Percentiles rank a stretch among this genome's conserved stretches.
phyloP scores from a whole-genome alignment of 1,140 invertebrate genomes.

The Hycleus cichorii region DNA sequence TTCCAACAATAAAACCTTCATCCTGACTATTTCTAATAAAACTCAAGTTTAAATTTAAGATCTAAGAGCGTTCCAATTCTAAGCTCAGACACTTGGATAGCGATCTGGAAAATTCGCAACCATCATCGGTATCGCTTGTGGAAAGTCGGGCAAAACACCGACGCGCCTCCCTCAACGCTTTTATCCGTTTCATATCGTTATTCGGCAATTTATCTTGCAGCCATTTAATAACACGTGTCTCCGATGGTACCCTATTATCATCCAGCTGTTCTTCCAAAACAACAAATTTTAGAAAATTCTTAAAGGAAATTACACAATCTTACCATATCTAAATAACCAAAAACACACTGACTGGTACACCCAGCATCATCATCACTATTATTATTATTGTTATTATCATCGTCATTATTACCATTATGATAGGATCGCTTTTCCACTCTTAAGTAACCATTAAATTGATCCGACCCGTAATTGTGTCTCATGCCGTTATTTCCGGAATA shows the following conservation, averaged over 20 bases:
- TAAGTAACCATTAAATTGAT: not conserved
- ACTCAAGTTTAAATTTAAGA: no score
- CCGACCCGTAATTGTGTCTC: not conserved
- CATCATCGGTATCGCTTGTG: conserved; percentile 30
- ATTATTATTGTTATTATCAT: not conserved
- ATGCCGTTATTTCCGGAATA: not conserved
- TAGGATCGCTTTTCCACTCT: conserved; percentile 10
- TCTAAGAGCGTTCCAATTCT: conserved; percentile 20
- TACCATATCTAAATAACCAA: conserved; percentile 32
- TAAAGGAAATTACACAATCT: conserved; percentile 7
- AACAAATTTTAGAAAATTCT: conserved; percentile 7
- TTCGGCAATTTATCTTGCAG: conserved; percentile 29
- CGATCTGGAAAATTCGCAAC: conserved; percentile 31
- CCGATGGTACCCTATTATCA: conserved; percentile 31
- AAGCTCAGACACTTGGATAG: conserved; percentile 31
- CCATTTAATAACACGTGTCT: conserved; percentile 33
- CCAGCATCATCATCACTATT: conserved; percentile 17
- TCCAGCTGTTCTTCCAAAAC: conserved; percentile 22
- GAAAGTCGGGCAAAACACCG: conserved; percentile 32
- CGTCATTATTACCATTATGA: not conserved
- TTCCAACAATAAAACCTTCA: no score
- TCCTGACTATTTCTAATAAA: no score
- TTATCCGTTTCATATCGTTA: conserved; percentile 28
- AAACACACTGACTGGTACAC: conserved; percentile 32
- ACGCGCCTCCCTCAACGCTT: conserved; percentile 27